These are phyloP conservation scores for Globia sparganii DNA, from an alignment of 2,888 invertebrate genomes.

Conservation along the genomic window DNA sequence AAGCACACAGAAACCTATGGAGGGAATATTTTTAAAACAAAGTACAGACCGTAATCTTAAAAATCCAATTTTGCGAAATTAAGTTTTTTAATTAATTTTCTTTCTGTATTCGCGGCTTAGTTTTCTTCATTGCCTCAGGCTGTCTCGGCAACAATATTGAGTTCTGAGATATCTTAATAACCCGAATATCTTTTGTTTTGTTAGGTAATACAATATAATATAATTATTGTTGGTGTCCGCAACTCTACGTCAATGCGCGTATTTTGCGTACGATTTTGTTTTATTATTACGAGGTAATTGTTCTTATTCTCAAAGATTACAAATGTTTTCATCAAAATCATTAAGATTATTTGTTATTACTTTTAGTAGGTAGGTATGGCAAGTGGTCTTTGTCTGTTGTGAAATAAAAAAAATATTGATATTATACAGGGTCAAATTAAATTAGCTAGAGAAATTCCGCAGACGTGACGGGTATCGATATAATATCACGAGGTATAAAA, in stretches of 20 bases:
- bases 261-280: too few species aligned
- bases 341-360: background rate
- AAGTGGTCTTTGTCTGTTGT: background rate
- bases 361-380: background rate
- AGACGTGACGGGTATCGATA: too few species aligned
- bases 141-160: slow-evolving; percentile 73
- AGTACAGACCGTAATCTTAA: slow-evolving; percentile 70
- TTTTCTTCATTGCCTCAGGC: slow-evolving; percentile 74
- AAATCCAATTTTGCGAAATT: slow-evolving; percentile 82
- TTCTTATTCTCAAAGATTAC: background rate
- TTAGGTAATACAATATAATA: too few species aligned
- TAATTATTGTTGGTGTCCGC: too few species aligned
- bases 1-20: slow-evolving; percentile 59
- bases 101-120: slow-evolving; percentile 78
- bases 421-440: background rate
- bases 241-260: too few species aligned
- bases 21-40: slow-evolving; percentile 52
- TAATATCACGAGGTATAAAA: too few species aligned
- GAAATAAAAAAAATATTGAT: background rate
- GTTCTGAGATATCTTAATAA: slow-evolving; percentile 71
- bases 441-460: too few species aligned
- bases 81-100: slow-evolving; percentile 87
- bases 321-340: background rate
- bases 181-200: slow-evolving; percentile 69
- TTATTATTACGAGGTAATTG: slow-evolving; percentile 53